Evolutionary conservation across 2,888 invertebrate genomes (phyloP).

Genomic region (Caenorhabditis virilis): DNA sequence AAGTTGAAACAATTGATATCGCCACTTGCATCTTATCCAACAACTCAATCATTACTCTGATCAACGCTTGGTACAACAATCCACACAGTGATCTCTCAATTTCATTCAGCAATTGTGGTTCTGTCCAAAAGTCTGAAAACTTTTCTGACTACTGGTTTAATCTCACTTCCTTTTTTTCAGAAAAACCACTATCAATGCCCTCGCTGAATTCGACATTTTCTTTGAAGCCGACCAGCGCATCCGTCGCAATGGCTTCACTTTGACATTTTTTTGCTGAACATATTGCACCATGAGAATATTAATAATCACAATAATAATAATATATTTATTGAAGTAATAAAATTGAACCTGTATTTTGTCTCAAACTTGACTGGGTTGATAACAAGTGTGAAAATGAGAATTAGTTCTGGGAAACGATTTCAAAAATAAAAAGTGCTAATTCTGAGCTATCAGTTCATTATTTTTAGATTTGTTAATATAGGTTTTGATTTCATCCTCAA

Average conservation of each 20-base stretch:
- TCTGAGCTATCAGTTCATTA: too few relatives aligned
- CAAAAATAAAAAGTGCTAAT: too few relatives aligned
- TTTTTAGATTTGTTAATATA: too few relatives aligned
- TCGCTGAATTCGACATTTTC: slow-evolving; percentile 10
- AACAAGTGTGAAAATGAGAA: too few relatives aligned
- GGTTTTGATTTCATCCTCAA: too few relatives aligned
- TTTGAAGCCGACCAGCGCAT: slow-evolving; percentile 8
- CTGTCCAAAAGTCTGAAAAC: slow-evolving; percentile 10
- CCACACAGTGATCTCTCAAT: slow-evolving; percentile 40
- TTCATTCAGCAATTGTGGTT: slow-evolving; percentile 36
- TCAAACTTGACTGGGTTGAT: too few relatives aligned
- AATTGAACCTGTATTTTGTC: too few relatives aligned
- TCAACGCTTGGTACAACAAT: slow-evolving; percentile 32
- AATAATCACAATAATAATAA: too few relatives aligned
- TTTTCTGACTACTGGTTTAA: neutral
- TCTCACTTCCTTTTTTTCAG: slow-evolving; percentile 8
- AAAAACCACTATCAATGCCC: slow-evolving; percentile 6
- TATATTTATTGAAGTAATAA: too few relatives aligned
- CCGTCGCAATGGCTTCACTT: slow-evolving; percentile 4
- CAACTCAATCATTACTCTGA: slow-evolving; percentile 19
- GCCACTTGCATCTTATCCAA: slow-evolving; percentile 38
- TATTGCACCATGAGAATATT: too few relatives aligned
- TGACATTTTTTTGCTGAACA: slow-evolving; percentile 7
- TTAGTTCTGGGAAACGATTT: too few relatives aligned
- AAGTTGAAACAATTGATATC: slow-evolving; percentile 46